A percentile compares a stretch with the other conserved stretches of the same genome.
Conservation (phyloP, 2,797 vertebrate genomes). For the Ctenosaura bakeri region DNA sequence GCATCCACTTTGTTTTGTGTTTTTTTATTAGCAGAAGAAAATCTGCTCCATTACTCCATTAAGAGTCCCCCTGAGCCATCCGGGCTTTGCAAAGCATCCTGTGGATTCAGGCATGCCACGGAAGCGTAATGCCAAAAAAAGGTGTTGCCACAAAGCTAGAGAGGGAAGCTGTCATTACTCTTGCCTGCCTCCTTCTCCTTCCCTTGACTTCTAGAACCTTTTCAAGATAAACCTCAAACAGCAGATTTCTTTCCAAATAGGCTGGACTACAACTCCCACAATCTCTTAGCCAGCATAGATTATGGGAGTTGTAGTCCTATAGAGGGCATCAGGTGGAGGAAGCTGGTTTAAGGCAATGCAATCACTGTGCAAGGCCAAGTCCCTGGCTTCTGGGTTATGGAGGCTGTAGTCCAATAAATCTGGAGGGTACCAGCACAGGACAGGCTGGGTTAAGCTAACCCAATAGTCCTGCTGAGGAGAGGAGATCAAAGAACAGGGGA, state of each 20-base stretch:
- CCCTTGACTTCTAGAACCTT: neutral
- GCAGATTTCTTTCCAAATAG: too few relatives aligned
- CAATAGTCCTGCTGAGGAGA: neutral
- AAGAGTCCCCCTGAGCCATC: too few relatives aligned
- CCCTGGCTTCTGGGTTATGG: too few relatives aligned
- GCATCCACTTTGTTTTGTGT: neutral
- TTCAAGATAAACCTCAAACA: too few relatives aligned
- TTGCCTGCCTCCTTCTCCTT: neutral
- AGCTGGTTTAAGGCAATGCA: neutral
- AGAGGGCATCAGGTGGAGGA: neutral
- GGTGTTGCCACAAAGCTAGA: neutral
- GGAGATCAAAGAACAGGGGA: neutral
- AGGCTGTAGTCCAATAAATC: too few relatives aligned
- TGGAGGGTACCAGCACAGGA: too few relatives aligned
- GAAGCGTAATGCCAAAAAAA: neutral
- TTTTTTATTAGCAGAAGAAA: neutral
- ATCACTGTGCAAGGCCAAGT: neutral
- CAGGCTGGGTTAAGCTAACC: too few relatives aligned
- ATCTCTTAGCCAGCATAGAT: too few relatives aligned
- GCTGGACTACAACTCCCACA: too few relatives aligned
- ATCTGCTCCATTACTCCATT: too few relatives aligned
- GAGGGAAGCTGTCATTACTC: neutral
- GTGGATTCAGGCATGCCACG: too few relatives aligned
- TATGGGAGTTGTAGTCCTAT: neutral
- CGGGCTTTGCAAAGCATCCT: neutral